Conservation (phyloP, 1,140 invertebrate genomes). For the Drosophila kurseongensis region DNA sequence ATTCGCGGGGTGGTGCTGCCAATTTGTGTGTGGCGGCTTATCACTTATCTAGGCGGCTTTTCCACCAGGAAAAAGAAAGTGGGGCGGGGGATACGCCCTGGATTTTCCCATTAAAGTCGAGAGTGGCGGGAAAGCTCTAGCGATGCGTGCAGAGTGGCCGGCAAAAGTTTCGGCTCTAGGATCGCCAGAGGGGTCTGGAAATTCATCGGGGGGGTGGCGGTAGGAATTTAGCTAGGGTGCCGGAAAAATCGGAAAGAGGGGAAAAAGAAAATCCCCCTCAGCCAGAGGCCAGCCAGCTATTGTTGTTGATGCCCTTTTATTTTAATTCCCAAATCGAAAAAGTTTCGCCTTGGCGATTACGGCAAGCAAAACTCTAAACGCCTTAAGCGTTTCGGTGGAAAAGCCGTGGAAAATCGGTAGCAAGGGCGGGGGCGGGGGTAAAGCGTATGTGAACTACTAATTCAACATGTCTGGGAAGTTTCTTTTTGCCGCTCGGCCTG, state of each 20-base stretch:
- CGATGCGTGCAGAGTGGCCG: slow-evolving; percentile 57
- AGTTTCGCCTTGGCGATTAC: slow-evolving; percentile 71
- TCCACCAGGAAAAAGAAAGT: not conserved
- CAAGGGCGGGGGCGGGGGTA: not conserved
- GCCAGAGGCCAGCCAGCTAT: slow-evolving; percentile 38
- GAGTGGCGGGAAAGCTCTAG: slow-evolving; percentile 32
- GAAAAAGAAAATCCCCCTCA: slow-evolving; percentile 1
- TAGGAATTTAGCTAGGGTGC: not conserved
- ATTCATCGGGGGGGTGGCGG: not conserved
- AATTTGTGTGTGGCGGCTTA: slow-evolving; percentile 76
- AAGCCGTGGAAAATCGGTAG: not conserved
- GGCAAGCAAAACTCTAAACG: slow-evolving; percentile 68
- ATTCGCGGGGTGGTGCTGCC: slow-evolving; percentile 27
- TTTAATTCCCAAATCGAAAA: slow-evolving; percentile 82
- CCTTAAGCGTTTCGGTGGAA: slow-evolving; percentile 39
- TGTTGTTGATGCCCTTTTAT: slow-evolving; percentile 59
- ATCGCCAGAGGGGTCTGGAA: not conserved
- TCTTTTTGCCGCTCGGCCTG: slow-evolving; percentile 11
- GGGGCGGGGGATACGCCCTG: slow-evolving; percentile 29
- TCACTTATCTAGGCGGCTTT: slow-evolving; percentile 68
- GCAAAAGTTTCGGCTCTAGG: slow-evolving; percentile 43
- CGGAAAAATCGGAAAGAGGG: not conserved
- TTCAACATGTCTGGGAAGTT: slow-evolving; percentile 73
- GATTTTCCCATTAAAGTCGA: slow-evolving; percentile 54
- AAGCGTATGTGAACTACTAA: slow-evolving; percentile 75